phyloP scores from a whole-genome alignment of 2,797 vertebrate species.

The Malurus leucopterus region DNA sequence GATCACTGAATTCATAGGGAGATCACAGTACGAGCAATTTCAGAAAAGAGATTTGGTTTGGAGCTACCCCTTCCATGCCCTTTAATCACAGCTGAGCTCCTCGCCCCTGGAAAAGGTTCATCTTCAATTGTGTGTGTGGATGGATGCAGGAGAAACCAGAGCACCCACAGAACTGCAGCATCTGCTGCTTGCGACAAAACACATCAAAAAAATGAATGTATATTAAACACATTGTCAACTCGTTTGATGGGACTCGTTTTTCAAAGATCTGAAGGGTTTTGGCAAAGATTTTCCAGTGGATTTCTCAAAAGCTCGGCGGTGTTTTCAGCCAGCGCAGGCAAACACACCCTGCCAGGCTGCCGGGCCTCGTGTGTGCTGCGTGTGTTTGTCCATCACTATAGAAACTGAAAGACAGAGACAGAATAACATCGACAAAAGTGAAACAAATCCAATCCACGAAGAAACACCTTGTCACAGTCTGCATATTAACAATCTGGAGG shows the following conservation, averaged over 20 bases:
- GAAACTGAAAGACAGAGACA: constrained; percentile 35
- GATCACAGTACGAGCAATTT: background rate
- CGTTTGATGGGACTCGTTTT: background rate
- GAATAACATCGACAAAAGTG: constrained; percentile 3
- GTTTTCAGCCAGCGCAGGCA: background rate
- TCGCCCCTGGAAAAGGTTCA: background rate
- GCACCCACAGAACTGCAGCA: background rate
- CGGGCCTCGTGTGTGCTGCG: background rate
- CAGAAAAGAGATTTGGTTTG: background rate
- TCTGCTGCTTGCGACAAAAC: background rate
- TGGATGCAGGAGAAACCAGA: background rate
- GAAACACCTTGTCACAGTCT: background rate
- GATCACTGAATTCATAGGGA: background rate
- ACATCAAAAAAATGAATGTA: background rate
- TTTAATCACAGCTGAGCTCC: background rate
- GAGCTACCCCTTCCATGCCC: background rate
- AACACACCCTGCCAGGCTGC: background rate
- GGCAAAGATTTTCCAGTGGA: background rate
- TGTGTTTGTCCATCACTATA: constrained; percentile 38
- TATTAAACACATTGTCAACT: background rate
- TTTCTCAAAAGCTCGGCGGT: background rate
- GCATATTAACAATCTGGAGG: background rate
- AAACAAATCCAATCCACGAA: background rate
- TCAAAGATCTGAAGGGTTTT: background rate
- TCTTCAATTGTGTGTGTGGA: background rate